A percentile compares a stretch with the other conserved stretches of the same genome.
Conservation (phyloP, 2,797 vertebrate species). For the Chlorospingus flavigularis region DNA sequence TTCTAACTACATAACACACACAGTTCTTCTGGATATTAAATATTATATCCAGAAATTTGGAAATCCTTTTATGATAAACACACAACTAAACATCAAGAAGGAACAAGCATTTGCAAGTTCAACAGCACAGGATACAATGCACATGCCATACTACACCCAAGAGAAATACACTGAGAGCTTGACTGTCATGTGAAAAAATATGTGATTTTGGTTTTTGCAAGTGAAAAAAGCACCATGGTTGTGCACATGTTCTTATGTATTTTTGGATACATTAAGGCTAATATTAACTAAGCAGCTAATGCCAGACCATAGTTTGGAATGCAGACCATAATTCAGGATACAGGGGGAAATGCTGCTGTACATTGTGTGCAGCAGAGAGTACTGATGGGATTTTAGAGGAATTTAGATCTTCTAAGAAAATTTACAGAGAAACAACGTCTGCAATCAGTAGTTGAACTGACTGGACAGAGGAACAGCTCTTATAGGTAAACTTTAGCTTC, state of each 20-base stretch:
- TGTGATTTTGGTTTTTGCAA: not conserved
- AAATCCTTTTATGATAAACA: not conserved
- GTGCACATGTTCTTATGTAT: not conserved
- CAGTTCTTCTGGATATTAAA: not conserved
- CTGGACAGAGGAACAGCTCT: not conserved
- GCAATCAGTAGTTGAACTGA: not conserved
- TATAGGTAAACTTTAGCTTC: not conserved
- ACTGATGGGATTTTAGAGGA: not conserved
- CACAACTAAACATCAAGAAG: not conserved
- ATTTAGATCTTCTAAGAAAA: not conserved
- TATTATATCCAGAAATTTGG: not conserved
- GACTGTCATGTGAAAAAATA: not conserved
- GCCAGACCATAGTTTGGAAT: not conserved
- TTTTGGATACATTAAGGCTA: not conserved
- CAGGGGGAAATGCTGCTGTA: not conserved
- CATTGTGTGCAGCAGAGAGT: not conserved
- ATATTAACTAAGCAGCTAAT: not conserved
- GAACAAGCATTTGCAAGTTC: not conserved
- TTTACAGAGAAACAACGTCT: not conserved
- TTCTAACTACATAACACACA: not conserved
- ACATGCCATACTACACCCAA: rapidly evolving
- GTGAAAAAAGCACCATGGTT: not conserved
- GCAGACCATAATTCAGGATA: not conserved
- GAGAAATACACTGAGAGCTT: not conserved
- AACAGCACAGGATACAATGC: rapidly evolving